A percentile compares a stretch with the other conserved stretches of the same genome.
Conservation (phyloP, 2,888 invertebrate genomes). For the Scaeva pyrastri region DNA sequence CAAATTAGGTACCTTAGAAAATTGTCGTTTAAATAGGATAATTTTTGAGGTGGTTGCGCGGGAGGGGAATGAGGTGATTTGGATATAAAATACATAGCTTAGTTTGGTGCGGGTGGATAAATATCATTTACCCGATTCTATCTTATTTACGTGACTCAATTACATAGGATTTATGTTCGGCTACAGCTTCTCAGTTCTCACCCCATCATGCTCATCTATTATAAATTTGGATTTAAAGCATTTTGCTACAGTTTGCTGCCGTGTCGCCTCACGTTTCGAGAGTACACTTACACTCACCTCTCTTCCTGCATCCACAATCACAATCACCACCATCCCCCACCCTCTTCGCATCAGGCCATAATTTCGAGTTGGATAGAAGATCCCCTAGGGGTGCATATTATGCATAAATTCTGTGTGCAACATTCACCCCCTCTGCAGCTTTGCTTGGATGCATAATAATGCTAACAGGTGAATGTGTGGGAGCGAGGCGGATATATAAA, state of each 20-base stretch:
- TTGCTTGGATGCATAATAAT: conserved; percentile 41
- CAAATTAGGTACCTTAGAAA: conserved; percentile 62
- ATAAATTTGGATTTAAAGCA: conserved; percentile 65
- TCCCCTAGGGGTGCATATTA: conserved; percentile 62
- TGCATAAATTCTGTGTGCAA: conserved; percentile 64
- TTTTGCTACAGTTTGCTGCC: conserved; percentile 30
- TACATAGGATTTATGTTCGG: conserved; percentile 78
- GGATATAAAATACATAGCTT: neutral
- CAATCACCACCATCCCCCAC: neutral
- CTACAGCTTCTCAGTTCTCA: conserved; percentile 63
- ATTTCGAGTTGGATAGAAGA: conserved; percentile 53
- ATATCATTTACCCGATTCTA: conserved; percentile 72
- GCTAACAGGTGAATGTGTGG: conserved; percentile 66
- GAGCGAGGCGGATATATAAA: conserved; percentile 6
- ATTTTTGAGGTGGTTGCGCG: neutral
- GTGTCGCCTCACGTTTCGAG: conserved; percentile 30
- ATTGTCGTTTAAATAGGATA: conserved; percentile 55
- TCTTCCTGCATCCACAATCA: too few species aligned
- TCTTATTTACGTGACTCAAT: conserved; percentile 80
- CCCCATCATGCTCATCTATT: conserved; percentile 44
- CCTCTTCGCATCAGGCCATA: neutral
- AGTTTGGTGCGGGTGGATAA: conserved; percentile 55
- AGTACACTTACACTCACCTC: neutral
- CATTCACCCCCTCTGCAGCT: conserved; percentile 9
- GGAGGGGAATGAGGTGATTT: neutral